Conservation (phyloP, 35 echinoderm and acorn worm species). For the Apostichopus japonicus region DNA sequence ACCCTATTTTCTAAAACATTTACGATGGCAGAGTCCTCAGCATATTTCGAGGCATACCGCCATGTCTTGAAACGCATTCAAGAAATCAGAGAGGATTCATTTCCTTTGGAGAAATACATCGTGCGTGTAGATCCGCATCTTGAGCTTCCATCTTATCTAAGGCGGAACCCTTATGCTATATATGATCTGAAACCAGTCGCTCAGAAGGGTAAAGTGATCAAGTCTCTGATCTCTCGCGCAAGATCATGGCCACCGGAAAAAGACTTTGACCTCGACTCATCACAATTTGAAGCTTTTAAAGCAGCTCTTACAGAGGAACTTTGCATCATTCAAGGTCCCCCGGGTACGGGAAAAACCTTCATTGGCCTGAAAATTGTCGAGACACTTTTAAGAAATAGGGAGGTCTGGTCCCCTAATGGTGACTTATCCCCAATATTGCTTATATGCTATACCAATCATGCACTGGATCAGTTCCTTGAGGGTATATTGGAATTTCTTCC, state of each 20-base stretch:
- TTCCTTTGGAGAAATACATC: slow-evolving; percentile 75
- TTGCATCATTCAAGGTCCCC: slow-evolving; percentile 89
- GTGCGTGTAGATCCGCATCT: slow-evolving; percentile 49
- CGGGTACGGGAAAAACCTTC: slow-evolving; percentile 95
- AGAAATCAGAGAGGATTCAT: slow-evolving; percentile 55
- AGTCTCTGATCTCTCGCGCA: not conserved
- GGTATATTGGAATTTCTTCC: slow-evolving; percentile 69
- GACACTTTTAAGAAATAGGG: slow-evolving; percentile 68
- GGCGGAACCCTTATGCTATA: slow-evolving; percentile 1
- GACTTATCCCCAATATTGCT: slow-evolving; percentile 66
- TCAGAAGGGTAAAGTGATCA: not conserved
- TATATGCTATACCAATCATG: slow-evolving; percentile 95
- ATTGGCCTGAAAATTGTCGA: slow-evolving; percentile 90
- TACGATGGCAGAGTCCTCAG: slow-evolving; percentile 90
- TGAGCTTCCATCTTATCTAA: slow-evolving; percentile 67
- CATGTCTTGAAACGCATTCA: slow-evolving; percentile 84
- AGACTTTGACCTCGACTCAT: slow-evolving; percentile 68
- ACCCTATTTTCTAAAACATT: slow-evolving; percentile 51
- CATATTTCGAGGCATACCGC: slow-evolving; percentile 96
- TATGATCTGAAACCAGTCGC: slow-evolving; percentile 79
- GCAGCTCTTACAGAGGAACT: slow-evolving; percentile 84
- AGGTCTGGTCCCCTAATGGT: slow-evolving; percentile 47
- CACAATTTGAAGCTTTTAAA: slow-evolving; percentile 80
- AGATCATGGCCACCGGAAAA: slow-evolving; percentile 64
- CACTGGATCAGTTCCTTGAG: slow-evolving; percentile 92